Base-by-base conservation (phyloP, 2,113 vertebrate species). In the Origma solitaria region DNA sequence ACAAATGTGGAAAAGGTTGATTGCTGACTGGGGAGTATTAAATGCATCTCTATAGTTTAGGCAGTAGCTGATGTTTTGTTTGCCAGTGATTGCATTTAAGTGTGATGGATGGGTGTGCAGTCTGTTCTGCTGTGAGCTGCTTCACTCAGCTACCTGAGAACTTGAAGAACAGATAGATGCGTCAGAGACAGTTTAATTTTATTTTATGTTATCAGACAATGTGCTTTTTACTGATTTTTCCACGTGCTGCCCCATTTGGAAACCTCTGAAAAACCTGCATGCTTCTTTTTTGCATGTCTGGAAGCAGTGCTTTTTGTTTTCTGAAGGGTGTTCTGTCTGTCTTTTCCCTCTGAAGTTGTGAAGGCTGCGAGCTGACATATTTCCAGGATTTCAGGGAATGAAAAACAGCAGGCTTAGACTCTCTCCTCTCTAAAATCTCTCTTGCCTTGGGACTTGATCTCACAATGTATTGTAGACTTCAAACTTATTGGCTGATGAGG, bases 1-100 rank as follows among this genome's bases (percentile, higher is more conserved):
- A 88, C 81, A 92, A 96, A 96, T 42, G 87, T 83, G 82, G 86
- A 50, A 96, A 97, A 97, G 95, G 95, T 95, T 98, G 97, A 98
- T 98, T 95, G 96, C 96, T 97, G 94, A 58, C 92, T 84, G 91
- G 97, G 95, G 96, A 97, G 54, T 90, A 94, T 88, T 97, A 96
- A 98, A 92, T 83, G 84, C 62, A 68, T 95, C 86, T 94, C n/a
- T 1, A 60, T 82, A 78, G 94, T 90, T 91, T 61, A 56, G 83
- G 69, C 83, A 33, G 88, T 44, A 31, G 86, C 77, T 95, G 94
- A 84, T 95, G 82, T 91, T 97, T 58, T 1, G 16, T 88, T 96
- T 96, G 86, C 50, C 95, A 91, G 93, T 95, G 96, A 97, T 94
- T 94, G 92, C 90, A n/a, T 92, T 96, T 96, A 96, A 97, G 66